phyloP scores from a whole-genome alignment of 2,113 vertebrate genomes.

The Rostratula benghalensis region DNA sequence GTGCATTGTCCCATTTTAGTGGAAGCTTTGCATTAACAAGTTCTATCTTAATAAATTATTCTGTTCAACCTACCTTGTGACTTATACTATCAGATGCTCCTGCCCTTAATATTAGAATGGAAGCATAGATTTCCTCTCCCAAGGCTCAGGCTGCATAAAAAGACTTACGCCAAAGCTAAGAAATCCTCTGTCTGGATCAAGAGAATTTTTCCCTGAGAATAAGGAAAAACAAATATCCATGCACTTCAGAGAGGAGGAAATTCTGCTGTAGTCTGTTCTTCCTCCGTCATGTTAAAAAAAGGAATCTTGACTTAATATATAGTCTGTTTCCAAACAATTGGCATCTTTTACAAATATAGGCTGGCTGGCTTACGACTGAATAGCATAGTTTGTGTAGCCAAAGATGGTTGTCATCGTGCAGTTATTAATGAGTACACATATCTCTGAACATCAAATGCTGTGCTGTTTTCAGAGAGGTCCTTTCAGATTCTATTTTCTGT shows the following conservation, averaged over 20 bases:
- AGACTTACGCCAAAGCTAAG: not conserved
- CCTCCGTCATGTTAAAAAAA: not conserved
- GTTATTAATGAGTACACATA: conserved; percentile 55
- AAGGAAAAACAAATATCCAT: not conserved
- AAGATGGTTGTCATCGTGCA: conserved; percentile 44
- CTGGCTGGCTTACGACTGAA: conserved; percentile 27
- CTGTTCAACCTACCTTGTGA: not conserved
- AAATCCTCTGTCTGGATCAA: conserved; percentile 14
- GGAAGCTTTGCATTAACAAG: conserved; percentile 30
- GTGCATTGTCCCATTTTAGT: conserved; percentile 13
- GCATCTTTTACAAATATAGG: conserved; percentile 38
- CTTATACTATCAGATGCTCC: not conserved
- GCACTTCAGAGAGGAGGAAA: not conserved
- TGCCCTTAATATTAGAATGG: conserved; percentile 23
- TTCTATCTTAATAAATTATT: conserved; percentile 32
- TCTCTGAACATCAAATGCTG: conserved; percentile 45
- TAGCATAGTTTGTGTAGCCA: conserved; percentile 54
- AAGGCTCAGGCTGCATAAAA: not conserved
- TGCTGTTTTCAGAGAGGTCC: conserved; percentile 29
- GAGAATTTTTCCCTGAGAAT: not conserved
- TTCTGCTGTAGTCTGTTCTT: conserved; percentile 29
- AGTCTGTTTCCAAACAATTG: conserved; percentile 54
- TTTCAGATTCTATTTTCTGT: not conserved
- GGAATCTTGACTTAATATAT: conserved; percentile 22
- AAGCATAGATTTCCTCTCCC: conserved; percentile 39